Conservation (phyloP, 1,140 invertebrate genomes). For the Listronotus oregonensis region DNA sequence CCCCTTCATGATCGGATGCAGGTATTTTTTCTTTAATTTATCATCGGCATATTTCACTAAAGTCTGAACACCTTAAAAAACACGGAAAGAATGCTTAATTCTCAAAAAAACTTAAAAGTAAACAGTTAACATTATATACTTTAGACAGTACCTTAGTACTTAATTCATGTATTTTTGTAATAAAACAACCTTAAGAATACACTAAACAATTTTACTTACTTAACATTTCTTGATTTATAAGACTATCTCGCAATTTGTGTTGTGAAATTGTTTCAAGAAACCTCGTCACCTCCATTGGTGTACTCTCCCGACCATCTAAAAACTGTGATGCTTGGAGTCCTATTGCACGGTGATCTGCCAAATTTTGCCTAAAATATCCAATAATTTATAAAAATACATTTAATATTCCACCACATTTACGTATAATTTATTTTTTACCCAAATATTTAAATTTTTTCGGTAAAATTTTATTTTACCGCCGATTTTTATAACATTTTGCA, state of each 20-base stretch:
- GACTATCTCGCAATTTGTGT: constrained; percentile 55
- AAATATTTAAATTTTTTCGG: neutral
- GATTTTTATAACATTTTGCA: no score
- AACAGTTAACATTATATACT: no score
- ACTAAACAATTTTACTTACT: neutral
- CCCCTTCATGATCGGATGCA: constrained; percentile 58
- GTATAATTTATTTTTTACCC: no score
- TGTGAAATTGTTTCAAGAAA: constrained; percentile 61
- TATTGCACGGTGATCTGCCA: constrained; percentile 40
- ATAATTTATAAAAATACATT: neutral
- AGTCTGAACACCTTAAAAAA: constrained; percentile 53
- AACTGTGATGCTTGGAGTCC: constrained; percentile 56
- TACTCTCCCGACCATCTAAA: constrained; percentile 58
- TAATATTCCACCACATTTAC: neutral
- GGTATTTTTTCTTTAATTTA: constrained; percentile 58
- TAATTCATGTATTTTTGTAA: no score
- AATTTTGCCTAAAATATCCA: constrained; percentile 36
- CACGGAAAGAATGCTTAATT: no score
- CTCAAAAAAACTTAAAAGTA: no score
- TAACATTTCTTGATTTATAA: constrained; percentile 57
- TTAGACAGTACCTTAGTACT: no score
- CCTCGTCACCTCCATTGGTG: constrained; percentile 61
- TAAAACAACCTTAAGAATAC: no score
- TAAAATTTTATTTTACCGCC: neutral
- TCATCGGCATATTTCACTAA: constrained; percentile 56